Conservation (phyloP, 1,140 invertebrate species). For the Cydia splendana region DNA sequence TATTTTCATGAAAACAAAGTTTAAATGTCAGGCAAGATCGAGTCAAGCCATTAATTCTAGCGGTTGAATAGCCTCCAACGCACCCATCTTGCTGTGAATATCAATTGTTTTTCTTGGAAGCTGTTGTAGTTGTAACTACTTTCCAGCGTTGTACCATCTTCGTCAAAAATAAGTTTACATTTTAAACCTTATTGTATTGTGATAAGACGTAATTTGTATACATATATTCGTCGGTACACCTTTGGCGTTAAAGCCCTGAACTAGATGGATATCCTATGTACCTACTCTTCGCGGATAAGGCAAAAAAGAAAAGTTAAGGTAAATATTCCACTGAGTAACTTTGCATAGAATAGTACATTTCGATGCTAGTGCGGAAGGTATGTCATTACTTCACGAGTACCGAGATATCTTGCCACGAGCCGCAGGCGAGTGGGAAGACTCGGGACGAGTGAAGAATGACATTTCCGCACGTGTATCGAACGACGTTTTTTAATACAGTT, state of each 20-base stretch:
- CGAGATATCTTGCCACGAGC: too few species aligned
- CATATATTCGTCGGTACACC: not conserved
- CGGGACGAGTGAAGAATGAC: too few species aligned
- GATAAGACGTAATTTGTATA: not conserved
- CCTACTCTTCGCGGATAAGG: not conserved
- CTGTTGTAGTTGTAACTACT: constrained; percentile 35
- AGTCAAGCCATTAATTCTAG: constrained; percentile 68
- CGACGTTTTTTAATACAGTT: too few species aligned
- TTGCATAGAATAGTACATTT: too few species aligned
- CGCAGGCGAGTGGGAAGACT: too few species aligned
- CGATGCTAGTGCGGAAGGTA: too few species aligned
- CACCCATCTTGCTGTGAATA: constrained; percentile 68
- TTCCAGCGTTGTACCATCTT: constrained; percentile 41
- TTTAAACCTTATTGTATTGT: not conserved
- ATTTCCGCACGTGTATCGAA: too few species aligned
- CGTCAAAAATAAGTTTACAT: constrained; percentile 34
- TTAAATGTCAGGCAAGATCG: constrained; percentile 58
- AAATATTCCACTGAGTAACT: not conserved
- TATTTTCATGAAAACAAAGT: constrained; percentile 46
- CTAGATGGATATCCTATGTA: not conserved
- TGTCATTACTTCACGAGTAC: too few species aligned
- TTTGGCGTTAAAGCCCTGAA: constrained; percentile 2
- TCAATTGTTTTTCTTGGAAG: constrained; percentile 65
- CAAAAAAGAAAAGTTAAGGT: not conserved
- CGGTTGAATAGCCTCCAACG: constrained; percentile 65